Evolutionary conservation across 1,140 invertebrate species (phyloP), one percentile per base, ranked within the genome.

Genomic region (Pachypeltis micranthus): DNA sequence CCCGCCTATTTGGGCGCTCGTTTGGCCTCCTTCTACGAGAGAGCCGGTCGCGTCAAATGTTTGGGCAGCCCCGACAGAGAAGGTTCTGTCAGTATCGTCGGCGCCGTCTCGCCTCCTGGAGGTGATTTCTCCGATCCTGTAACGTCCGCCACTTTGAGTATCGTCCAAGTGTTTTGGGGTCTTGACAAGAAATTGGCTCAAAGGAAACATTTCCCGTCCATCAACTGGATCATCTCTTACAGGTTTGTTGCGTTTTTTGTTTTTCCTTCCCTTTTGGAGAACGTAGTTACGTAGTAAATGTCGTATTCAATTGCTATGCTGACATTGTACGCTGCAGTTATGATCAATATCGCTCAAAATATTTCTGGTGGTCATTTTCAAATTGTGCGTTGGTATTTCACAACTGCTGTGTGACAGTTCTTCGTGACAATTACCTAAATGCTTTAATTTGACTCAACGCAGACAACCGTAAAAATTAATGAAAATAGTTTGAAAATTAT

Each of bases 61-160:
- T 77, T 99, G 54, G 97, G 97, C 73, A 98, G 97, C 77, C 97
- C 97, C 14, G 93, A 96, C 73, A 80, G 97, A 70, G 96, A 99
- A 79, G 87, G 96, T 67, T 97, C 93, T 65, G 96, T 99, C 44
- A 98, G 93, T 71, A 99, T 99, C 79, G 97, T 99, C 44, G 97
- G 97, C 71, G 97, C 97, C 72, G 96, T 99, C 65, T 99, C 96
- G 16, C 96, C 96, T 54, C 96, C 96, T 75, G 96, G 96, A 83
- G 96, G 97, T 83, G 97, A 99, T 77, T 99, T 99, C 82, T 98
- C 97, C 29, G 97, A 99, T 84, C 97, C 97, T 64, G 97, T 99
- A 25, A 99, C 97, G 2, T 95, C 96, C 4, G 96, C 96, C 63
- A 99, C 97, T 24, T 83, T 99, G 57, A 93, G 95, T 85, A 99